Evolutionary conservation across 2,113 vertebrate genomes (phyloP), one percentile per base, ranked within the genome.

Genomic region (Ceyx margarethae): DNA sequence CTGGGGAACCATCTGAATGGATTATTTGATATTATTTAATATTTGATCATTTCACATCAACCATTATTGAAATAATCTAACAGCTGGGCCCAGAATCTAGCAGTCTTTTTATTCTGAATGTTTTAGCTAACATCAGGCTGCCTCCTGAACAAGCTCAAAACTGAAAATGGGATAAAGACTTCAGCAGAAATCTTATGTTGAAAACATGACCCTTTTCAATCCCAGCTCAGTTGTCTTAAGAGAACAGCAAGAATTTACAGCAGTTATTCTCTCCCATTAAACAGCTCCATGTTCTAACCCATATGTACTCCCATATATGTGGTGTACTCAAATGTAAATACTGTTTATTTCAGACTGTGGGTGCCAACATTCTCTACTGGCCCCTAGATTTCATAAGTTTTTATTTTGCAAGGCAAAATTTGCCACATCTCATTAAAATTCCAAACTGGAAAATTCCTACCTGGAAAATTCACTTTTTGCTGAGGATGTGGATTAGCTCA

Each of bases 241-340:
- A 64, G 17, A 74, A 91, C 4, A 5, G 6, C 40, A 87, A 42
- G 45, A 73, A 58, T 22, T 66, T 25, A 42, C 33, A 54, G 26
- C 9, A 8, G 54, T 19, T 53, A 18, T 2, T 13, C 48, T 37
- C 46, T 83, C 42, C 58, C 21, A 22, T 54, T 16, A 58, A 14
- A 57, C 37, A 91, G 37, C 33, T 61, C 54, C 54, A 79, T 72
- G 26, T 40, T 42, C 35, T 42, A 66, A 90, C 45, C 15, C 45
- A 15, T 0, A 3, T 19, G 23, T 20, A 85, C 15, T 10, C 23
- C 15, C 0, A 0, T 33, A 43, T 31, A 42, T 75, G 45, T 31
- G 20, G 72, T 16, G 7, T 7, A 53, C 31, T 64, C 23, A 69
- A 60, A 80, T 1, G 1, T 11, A 80, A 77, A 31, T 33, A 72